Evolutionary conservation across 2,113 vertebrate species (phyloP), one percentile per base, ranked within the genome.

Genomic region (Oryctolagus cuniculus): DNA sequence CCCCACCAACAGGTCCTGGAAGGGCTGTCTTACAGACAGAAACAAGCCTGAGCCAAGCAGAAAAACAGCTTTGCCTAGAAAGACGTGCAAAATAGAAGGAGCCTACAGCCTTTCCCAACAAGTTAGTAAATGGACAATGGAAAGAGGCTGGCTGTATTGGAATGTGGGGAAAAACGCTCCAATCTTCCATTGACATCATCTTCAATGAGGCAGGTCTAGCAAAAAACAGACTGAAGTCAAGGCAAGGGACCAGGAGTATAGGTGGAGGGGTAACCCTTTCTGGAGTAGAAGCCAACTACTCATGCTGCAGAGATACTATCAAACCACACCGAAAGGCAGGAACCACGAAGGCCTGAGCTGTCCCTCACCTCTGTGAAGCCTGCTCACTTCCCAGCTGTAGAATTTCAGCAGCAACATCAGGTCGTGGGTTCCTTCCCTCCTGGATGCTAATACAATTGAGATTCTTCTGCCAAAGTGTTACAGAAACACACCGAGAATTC

Each of bases 401-500:
- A 66, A 29, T n/a, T 31, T 36, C 6, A 44, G 0, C 5, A 19
- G 24, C 70, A 63, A 10, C 2, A n/a, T 29, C 27, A 70, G 51
- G 36, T 29, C 70, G 36, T 79, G 44, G 31, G 13, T 9, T 29
- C 7, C 10, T 74, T 90, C n/a, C 63, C 12, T 75, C 85, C 34
- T 22, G 9, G 49, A 74, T 67, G n/a, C 58, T 29, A 66, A 2
- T 70, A 36, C 25, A 79, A 0, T 3, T 25, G n/a, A 74, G 66
- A 89, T 49, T 74, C 73, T 95, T 93, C 81, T 27, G 67, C 36
- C 53, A 95, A 83, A 55, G 24, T 24, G 16, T 9, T 82, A 58
- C 73, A 89, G 84, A 55, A 77, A 12, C 25, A 21, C 13, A 79
- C 83, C 51, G 77, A 22, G 10, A 77, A n/a, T 89, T 58, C 55